Conservation (phyloP, 2,113 vertebrate species). For the Chloroceryle aenea region DNA sequence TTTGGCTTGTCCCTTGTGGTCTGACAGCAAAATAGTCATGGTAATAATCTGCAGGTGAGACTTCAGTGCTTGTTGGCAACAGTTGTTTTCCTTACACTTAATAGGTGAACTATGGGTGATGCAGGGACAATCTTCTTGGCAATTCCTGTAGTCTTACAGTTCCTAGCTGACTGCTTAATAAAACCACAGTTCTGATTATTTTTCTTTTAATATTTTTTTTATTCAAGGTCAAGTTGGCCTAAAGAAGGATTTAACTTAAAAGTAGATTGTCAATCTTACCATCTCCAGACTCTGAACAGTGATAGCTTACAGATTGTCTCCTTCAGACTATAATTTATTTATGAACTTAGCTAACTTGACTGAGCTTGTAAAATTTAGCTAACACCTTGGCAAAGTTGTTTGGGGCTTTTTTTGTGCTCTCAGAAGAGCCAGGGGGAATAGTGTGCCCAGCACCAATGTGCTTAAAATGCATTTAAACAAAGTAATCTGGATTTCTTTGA, state of each 20-base stretch:
- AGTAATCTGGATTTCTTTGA: not conserved
- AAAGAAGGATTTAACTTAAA: not conserved
- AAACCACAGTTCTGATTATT: not conserved
- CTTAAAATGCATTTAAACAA: not conserved
- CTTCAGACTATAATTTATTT: not conserved
- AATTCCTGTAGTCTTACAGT: not conserved
- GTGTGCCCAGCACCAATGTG: not conserved
- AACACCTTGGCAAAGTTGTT: not conserved
- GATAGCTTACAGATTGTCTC: not conserved
- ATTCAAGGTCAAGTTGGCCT: not conserved
- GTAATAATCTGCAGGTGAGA: accelerated
- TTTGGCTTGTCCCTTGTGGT: not conserved
- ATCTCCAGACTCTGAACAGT: not conserved
- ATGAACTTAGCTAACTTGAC: not conserved
- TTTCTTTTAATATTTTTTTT: too few species aligned
- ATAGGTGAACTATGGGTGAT: not conserved
- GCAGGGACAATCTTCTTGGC: not conserved
- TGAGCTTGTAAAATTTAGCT: not conserved
- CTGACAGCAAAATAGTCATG: accelerated
- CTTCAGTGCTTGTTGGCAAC: accelerated
- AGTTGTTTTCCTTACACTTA: not conserved
- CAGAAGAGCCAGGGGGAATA: not conserved
- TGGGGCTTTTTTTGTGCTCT: not conserved
- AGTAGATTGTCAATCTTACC: not conserved
- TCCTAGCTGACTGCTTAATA: not conserved